phyloP scores from a whole-genome alignment of 2,113 vertebrate species.

The Gambusia holbrooki region DNA sequence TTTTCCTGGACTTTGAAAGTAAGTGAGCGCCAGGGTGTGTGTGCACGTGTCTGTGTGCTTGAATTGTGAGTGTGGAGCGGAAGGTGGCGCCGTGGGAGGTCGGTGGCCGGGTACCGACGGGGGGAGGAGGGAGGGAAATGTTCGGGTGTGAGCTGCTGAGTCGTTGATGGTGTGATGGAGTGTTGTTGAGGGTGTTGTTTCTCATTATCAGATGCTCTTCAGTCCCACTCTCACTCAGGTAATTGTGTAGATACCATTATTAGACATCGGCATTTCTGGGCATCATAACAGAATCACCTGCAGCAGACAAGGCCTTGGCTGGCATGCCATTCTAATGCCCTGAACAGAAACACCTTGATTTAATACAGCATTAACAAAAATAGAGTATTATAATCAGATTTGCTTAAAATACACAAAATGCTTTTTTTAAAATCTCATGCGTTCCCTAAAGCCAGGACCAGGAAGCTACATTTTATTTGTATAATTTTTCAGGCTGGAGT shows the following conservation, averaged over 20 bases:
- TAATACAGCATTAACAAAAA: no score
- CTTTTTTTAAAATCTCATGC: no score
- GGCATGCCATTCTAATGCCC: neutral
- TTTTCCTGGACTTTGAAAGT: constrained; percentile 99
- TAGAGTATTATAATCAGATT: no score
- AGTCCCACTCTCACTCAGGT: constrained; percentile 59
- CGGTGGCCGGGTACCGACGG: neutral
- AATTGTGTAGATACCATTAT: neutral
- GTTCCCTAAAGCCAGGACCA: no score
- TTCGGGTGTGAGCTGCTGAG: constrained; percentile 44
- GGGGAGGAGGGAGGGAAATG: constrained; percentile 18
- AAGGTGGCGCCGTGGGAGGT: constrained; percentile 53
- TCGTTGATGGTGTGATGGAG: constrained; percentile 65
- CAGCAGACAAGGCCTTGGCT: neutral
- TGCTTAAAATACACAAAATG: no score
- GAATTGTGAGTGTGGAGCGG: constrained; percentile 53
- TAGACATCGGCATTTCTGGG: neutral
- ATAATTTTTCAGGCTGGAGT: no score
- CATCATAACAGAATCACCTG: neutral
- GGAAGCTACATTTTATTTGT: no score
- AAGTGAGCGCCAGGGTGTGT: constrained; percentile 80
- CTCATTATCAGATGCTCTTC: constrained; percentile 65
- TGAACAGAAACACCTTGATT: neutral
- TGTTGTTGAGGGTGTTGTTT: constrained; percentile 69
- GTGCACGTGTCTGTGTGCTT: constrained; percentile 66